phyloP scores from a whole-genome alignment of 2,797 vertebrate genomes.

The Hyperoplus lanceolatus region DNA sequence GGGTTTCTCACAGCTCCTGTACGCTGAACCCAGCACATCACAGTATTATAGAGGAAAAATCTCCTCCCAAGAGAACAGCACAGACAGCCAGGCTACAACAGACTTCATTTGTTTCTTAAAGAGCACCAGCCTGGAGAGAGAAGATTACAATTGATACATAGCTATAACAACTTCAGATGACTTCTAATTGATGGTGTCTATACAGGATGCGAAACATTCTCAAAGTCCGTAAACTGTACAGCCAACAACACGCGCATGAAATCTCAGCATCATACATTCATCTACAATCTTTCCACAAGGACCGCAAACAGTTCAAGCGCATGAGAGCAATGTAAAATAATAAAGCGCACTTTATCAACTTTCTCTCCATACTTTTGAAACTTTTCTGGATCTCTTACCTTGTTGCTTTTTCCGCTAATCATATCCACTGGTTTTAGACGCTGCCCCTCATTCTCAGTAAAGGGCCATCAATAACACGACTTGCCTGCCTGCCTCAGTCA shows the following conservation, averaged over 20 bases:
- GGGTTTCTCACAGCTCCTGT: background rate
- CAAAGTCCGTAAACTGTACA: slow-evolving; percentile 28
- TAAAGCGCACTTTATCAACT: background rate
- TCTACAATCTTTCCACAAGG: slow-evolving; percentile 11
- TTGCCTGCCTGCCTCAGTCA: background rate
- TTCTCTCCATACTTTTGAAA: no score
- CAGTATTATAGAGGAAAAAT: no score
- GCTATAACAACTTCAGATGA: no score
- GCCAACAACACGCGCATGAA: slow-evolving; percentile 25
- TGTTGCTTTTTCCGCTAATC: slow-evolving; percentile 80
- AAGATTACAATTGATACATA: no score
- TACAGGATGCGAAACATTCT: background rate
- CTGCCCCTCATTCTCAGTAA: slow-evolving; percentile 64
- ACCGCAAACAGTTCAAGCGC: background rate
- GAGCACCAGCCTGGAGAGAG: no score
- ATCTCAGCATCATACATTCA: slow-evolving; percentile 36
- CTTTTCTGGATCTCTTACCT: slow-evolving; percentile 75
- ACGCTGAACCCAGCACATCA: no score
- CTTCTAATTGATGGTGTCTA: background rate
- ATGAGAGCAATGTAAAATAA: slow-evolving; percentile 4
- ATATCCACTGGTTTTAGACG: slow-evolving; percentile 50
- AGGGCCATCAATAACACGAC: slow-evolving; percentile 57
- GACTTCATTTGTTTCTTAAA: background rate
- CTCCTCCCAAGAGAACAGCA: background rate
- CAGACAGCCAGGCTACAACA: background rate